These are phyloP conservation scores for Nesoenas mayeri DNA, from an alignment of 2,113 vertebrate species.

Conservation along the genomic window DNA sequence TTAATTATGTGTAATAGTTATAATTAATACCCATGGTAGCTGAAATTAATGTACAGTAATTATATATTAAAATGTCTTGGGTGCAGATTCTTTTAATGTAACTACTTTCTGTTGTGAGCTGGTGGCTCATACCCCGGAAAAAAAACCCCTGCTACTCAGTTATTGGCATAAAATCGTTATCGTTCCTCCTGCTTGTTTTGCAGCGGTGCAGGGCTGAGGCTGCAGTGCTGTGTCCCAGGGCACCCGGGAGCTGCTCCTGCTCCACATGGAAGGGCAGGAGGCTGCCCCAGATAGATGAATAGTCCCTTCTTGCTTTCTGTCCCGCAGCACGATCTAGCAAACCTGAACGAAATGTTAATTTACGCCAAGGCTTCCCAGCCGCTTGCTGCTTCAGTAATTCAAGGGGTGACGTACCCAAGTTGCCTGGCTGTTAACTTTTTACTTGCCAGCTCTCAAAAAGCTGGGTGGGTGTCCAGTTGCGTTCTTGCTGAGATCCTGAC, in stretches of 20 bases:
- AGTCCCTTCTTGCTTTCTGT: neutral
- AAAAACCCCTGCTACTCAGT: neutral
- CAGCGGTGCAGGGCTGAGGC: neutral
- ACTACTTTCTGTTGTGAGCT: neutral
- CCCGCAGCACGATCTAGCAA: neutral
- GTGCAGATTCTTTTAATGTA: neutral
- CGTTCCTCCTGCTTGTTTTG: neutral
- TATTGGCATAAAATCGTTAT: neutral
- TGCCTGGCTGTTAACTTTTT: neutral
- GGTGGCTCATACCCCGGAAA: neutral
- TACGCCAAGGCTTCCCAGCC: neutral
- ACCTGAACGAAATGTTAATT: neutral
- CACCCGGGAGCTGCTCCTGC: neutral
- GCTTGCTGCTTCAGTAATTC: neutral
- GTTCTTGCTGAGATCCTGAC: neutral
- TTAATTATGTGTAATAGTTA: neutral
- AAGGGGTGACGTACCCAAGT: rapidly evolving
- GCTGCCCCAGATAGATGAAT: conserved; percentile 33
- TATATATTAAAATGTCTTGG: neutral
- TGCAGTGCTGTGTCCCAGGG: neutral
- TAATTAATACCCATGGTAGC: neutral
- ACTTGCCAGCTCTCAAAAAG: neutral
- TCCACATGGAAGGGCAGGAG: neutral
- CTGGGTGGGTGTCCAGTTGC: neutral
- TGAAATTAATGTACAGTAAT: neutral